A percentile compares a stretch with the other conserved stretches of the same genome.
These are phyloP conservation scores for Sinosuthora webbiana DNA, from an alignment of 2,113 vertebrate genomes.

Conservation along the genomic window DNA sequence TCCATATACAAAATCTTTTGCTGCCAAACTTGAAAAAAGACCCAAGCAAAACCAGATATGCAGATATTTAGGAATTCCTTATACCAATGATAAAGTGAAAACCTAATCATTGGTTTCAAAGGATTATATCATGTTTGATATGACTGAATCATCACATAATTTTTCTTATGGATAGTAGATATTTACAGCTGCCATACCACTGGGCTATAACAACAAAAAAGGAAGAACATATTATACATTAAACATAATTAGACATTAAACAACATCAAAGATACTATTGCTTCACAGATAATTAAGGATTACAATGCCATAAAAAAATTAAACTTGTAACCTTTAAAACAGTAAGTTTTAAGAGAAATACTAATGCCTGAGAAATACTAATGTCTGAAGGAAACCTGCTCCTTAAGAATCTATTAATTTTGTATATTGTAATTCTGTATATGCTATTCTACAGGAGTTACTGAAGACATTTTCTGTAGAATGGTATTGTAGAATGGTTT, in stretches of 20 bases:
- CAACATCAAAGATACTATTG: background rate
- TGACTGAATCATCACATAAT: background rate
- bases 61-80: background rate
- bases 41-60: background rate
- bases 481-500: background rate
- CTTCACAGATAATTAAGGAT: background rate
- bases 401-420: background rate
- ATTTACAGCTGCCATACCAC: background rate
- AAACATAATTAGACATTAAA: too few species aligned
- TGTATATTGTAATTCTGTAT: background rate
- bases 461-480: background rate
- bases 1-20: background rate
- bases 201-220: background rate
- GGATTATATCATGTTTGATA: background rate
- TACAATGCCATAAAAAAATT: background rate
- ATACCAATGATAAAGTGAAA: background rate
- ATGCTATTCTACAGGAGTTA: background rate
- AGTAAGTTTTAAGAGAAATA: background rate
- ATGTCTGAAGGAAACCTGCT: background rate
- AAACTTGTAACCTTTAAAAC: background rate
- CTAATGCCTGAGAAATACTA: background rate
- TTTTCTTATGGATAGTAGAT: background rate
- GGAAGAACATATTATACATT: background rate
- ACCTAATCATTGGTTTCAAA: background rate
- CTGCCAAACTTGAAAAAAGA: background rate